Evolutionary conservation across 2,113 vertebrate genomes (phyloP), one percentile per base, ranked within the genome.

Genomic region (Tachysurus vachellii): DNA sequence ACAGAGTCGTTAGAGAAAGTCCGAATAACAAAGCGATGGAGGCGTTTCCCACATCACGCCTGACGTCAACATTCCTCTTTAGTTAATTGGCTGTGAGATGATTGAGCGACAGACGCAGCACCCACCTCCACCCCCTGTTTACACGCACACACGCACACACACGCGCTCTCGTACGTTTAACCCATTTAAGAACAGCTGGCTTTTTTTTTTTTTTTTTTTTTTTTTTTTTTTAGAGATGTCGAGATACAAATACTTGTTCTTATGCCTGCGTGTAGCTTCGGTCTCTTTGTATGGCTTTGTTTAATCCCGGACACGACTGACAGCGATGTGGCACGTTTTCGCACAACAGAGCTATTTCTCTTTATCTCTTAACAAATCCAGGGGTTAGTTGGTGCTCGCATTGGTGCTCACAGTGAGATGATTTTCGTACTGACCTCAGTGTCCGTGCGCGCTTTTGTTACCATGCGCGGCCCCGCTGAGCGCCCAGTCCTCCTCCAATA

Each of bases 261-360:
- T 85, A 79, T 86, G 83, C 90, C 90, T 90, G 36, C 89, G 88
- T 90, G 80, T 93, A 92, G 95, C 94, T 93, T 92, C 88, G 87
- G 88, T 92, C 89, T 90, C 90, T 91, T 90, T 11, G 6, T 4
- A 50, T 88, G 90, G 91, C 90, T 50, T 90, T 84, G 87, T 88
- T 84, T 93, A 92, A 93, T 93, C 91, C 89, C n/a, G 26, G 75
- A 92, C 91, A 89, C 93, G 36, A 88, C 91, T 91, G 86, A 79
- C 62, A 89, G 82, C 12, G 84, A 83, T 79, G 86, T 88, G 86
- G 68, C 26, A 70, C 66, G 82, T 90, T 85, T 87, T 91, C 89
- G 90, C 88, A 66, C 89, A 85, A 88, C 91, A 88, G 82, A 90
- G 84, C 61, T 68, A 80, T 90, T 91, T 88, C 80, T 86, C 91